A percentile compares a stretch with the other conserved stretches of the same genome.
Conservation (phyloP, 2,888 invertebrate species). For the Drosophila nigricruria region DNA sequence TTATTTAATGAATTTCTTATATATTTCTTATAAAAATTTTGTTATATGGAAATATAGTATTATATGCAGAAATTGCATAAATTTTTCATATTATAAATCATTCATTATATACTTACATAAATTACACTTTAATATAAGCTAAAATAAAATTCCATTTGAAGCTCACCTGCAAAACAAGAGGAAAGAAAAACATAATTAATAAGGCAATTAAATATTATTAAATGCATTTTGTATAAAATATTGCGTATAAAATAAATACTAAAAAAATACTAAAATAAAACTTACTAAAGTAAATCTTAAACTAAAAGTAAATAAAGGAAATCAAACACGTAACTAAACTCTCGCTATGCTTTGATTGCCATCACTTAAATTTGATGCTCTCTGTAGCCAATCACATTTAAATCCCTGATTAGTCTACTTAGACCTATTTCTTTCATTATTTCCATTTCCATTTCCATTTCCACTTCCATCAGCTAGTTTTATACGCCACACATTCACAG, state of each 20-base stretch:
- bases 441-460: conserved; percentile 7
- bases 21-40: no score
- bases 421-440: conserved; percentile 29
- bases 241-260: no score
- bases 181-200: background rate
- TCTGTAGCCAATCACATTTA: background rate
- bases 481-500: conserved; percentile 1
- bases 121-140: background rate
- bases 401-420: conserved; percentile 25
- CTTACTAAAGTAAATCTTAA: background rate
- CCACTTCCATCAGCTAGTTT: conserved; percentile 9
- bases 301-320: background rate
- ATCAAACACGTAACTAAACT: background rate
- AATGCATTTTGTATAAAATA: no score
- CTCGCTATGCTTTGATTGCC: background rate
- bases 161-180: conserved; percentile 13
- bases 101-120: background rate
- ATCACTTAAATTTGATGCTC: background rate
- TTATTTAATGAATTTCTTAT: no score
- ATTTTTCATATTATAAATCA: background rate
- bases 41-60: no score
- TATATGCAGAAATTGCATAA: no score
- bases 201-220: background rate
- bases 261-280: no score
- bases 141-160: background rate